Base-by-base conservation (phyloP, 1,140 invertebrate genomes). In the Stenopsyche tienmushanensis region DNA sequence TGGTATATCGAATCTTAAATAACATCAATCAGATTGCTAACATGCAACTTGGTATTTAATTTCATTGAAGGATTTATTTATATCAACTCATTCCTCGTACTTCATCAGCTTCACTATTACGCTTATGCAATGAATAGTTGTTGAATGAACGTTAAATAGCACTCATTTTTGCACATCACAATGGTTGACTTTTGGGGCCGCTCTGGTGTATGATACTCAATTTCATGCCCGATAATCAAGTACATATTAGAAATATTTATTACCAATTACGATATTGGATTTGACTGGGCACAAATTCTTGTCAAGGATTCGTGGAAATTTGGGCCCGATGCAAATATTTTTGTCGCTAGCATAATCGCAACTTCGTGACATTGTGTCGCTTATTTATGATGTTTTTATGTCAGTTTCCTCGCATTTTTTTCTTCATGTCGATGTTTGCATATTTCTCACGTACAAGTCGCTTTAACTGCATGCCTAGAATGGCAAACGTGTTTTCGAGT, bases 401-500 rank as follows among this genome's bases (percentile, higher is more conserved):
- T 5, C 29, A 5, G 13, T 34, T 7, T 34, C 29, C 13, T 34
- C 5, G 29, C 29, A 13, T 7, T 13, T 34, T 34, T 34, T 34
- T 34, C 29, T 34, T 34, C 21, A 25, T 49, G 23, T 25, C 3
- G 13, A 42, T 15, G 54, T 57, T 26, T 57, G 54, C 54, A 53
- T 53, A 50, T n/a, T 50, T 54, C n/a, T 24, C 44, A 47, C 44
- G 44, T 47, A 47, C n/a, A 15, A 17, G 17, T 25, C 50, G 25
- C 25, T 25, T 21, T 41, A 25, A 25, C 53, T 17, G 15, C 54
- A 17, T 17, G 39, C 54, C 23, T 20, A 18, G 57, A 60, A 47
- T 60, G 57, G 57, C 44, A 47, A 60, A 60, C 57, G 29, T 39
- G 57, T 60, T 47, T 44, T 15, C 9, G 23, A 47, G 57, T 60